Conservation (phyloP, 1,140 invertebrate species). For the Triops longicaudatus region DNA sequence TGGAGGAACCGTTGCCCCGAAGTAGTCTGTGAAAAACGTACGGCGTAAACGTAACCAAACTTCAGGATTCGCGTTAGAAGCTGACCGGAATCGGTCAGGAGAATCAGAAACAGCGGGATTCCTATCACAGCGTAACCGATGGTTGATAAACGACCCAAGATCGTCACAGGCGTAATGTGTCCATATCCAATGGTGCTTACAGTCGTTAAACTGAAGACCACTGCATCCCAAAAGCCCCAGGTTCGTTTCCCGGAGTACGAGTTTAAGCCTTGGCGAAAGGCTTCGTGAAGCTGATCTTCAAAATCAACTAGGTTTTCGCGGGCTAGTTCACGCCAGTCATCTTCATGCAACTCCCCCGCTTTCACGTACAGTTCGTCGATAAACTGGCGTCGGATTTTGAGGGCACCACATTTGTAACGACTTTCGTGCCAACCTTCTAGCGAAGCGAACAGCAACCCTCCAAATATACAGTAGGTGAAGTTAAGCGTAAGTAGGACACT, state of each 20-base stretch:
- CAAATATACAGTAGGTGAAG: conserved; percentile 28
- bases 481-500: conserved; percentile 24
- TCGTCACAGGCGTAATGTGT: conserved; percentile 80
- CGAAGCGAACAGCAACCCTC: conserved; percentile 22
- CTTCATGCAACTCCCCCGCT: conserved; percentile 51
- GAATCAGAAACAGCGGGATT: conserved; percentile 84
- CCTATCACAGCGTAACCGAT: conserved; percentile 91
- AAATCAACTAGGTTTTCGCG: conserved; percentile 69
- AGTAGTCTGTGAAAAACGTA: conserved; percentile 74
- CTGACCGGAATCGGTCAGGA: conserved; percentile 87
- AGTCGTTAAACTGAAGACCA: conserved; percentile 84
- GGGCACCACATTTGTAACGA: conserved; percentile 72
- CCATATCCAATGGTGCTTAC: conserved; percentile 94
- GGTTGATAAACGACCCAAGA: conserved; percentile 69
- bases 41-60: conserved; percentile 82
- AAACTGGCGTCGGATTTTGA: conserved; percentile 74
- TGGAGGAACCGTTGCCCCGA: conserved; percentile 67
- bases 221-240: conserved; percentile 87
- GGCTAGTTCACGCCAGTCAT: conserved; percentile 78
- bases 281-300: conserved; percentile 72
- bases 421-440: conserved; percentile 29
- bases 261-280: conserved; percentile 68
- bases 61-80: conserved; percentile 84
- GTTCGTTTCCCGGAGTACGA: conserved; percentile 70
- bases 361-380: conserved; percentile 66